Percentiles rank a stretch among this genome's conserved stretches.
Evolutionary conservation across 23 tunicate species (phyloP).

Genomic region (Phallusia fumigata): DNA sequence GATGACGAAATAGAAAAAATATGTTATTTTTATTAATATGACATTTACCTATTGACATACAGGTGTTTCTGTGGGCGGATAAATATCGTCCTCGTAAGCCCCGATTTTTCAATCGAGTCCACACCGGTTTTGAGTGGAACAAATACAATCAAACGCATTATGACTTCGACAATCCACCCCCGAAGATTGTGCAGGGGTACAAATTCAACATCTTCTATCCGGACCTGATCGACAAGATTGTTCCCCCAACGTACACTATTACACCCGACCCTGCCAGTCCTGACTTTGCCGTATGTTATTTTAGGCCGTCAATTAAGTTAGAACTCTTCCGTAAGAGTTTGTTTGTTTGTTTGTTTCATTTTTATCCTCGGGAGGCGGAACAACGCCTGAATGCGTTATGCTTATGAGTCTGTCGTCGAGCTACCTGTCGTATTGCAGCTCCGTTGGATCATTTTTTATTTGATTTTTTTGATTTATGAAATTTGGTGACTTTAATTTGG

Average conservation of each 20-base stretch:
- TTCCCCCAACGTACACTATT: constrained; percentile 86
- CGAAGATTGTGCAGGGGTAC: constrained; percentile 98
- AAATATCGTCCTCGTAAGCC: constrained; percentile 98
- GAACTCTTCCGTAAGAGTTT: too few species aligned
- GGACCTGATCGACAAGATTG: constrained; percentile 72
- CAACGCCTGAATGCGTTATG: too few species aligned
- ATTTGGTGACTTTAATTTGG: too few species aligned
- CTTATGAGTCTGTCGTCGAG: too few species aligned
- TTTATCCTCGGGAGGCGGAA: too few species aligned
- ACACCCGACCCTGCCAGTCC: constrained; percentile 66
- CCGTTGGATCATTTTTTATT: too few species aligned
- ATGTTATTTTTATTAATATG: too few species aligned
- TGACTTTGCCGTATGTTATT: constrained; percentile 67
- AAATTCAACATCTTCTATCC: constrained; percentile 99
- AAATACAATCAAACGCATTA: constrained; percentile 99
- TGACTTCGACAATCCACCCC: constrained; percentile 99
- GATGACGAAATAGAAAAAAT: too few species aligned
- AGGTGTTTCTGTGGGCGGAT: constrained; percentile 98
- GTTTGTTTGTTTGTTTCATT: too few species aligned
- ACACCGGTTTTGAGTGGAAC: constrained; percentile 99
- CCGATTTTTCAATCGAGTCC: constrained; percentile 97
- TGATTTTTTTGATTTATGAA: too few species aligned
- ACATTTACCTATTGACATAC: too few species aligned
- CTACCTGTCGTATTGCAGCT: too few species aligned
- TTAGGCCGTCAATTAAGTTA: not conserved